Evolutionary conservation across 92 coral and sea anemone genomes (phyloP).

Genomic region (Palythoa caribaeorum): DNA sequence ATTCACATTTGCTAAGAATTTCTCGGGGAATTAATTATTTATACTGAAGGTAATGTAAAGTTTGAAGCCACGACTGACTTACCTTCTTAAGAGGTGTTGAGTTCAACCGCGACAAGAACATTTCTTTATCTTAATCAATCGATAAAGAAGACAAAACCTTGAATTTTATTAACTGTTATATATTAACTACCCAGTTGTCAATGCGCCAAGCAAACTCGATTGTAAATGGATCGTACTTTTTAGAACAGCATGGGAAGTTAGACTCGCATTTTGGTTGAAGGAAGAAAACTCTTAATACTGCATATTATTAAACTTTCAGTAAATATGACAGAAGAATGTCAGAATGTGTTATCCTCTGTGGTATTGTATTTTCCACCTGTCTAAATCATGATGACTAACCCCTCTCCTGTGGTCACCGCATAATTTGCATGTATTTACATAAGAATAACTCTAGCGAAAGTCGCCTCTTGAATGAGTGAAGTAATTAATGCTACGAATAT

Average conservation of each 20-base stretch:
- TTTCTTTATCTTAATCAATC: not conserved
- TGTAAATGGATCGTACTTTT: not conserved
- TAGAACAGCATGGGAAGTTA: not conserved
- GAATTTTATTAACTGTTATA: not conserved
- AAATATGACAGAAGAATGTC: slow-evolving; percentile 8
- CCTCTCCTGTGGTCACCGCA: slow-evolving; percentile 2
- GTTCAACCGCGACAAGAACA: not conserved
- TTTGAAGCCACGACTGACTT: slow-evolving; percentile 15
- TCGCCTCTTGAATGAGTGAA: slow-evolving; percentile 4
- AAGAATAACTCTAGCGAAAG: not conserved
- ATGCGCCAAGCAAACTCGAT: not conserved
- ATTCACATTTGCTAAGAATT: not conserved
- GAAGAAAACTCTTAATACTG: not conserved
- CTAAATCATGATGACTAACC: not conserved
- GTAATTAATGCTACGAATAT: not conserved
- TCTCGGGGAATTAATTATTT: slow-evolving; percentile 23
- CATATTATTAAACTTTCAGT: slow-evolving; percentile 15
- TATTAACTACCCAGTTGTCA: not conserved
- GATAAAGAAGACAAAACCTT: not conserved
- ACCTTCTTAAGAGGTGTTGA: slow-evolving; percentile 16
- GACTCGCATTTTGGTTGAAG: slow-evolving; percentile 15
- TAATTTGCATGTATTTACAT: slow-evolving; percentile 25
- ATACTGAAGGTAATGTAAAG: slow-evolving; percentile 9
- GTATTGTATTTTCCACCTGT: slow-evolving; percentile 24
- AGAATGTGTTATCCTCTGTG: not conserved